phyloP scores from a whole-genome alignment of 2,113 vertebrate genomes.

The Burhinus bistriatus region DNA sequence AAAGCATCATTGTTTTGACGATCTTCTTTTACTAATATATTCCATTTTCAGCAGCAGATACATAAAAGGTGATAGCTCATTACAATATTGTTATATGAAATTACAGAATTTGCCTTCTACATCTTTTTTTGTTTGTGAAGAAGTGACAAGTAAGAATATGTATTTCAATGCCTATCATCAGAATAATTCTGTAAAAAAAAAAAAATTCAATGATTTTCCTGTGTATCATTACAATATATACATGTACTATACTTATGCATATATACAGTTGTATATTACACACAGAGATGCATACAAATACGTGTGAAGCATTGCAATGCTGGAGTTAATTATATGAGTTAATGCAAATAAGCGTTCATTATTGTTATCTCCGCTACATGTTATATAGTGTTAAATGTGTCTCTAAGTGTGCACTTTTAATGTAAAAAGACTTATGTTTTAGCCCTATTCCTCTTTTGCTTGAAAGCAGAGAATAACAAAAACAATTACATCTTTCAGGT shows the following conservation, averaged over 20 bases:
- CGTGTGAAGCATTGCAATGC: fast-evolving
- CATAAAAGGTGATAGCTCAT: not conserved
- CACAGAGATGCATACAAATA: not conserved
- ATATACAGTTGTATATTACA: not conserved
- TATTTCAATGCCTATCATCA: not conserved
- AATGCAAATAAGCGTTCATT: not conserved
- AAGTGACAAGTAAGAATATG: not conserved
- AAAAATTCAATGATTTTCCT: not conserved
- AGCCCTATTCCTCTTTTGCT: not conserved
- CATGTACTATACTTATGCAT: not conserved
- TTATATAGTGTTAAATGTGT: not conserved
- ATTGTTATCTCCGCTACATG: fast-evolving
- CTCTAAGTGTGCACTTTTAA: not conserved
- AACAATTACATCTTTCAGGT: conserved; percentile 17
- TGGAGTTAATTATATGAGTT: not conserved
- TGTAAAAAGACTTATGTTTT: not conserved
- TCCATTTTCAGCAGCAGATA: not conserved
- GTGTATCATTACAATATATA: not conserved
- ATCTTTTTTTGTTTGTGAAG: not conserved
- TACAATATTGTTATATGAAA: not conserved
- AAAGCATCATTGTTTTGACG: not conserved
- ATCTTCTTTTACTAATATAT: not conserved
- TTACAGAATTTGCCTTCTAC: not conserved
- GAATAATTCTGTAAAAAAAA: not conserved
- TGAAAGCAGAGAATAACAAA: conserved; percentile 45